Evolutionary conservation across 23 tunicate genomes (phyloP), one percentile per base, ranked within the genome.

Genomic region (Ascidia mentula): DNA sequence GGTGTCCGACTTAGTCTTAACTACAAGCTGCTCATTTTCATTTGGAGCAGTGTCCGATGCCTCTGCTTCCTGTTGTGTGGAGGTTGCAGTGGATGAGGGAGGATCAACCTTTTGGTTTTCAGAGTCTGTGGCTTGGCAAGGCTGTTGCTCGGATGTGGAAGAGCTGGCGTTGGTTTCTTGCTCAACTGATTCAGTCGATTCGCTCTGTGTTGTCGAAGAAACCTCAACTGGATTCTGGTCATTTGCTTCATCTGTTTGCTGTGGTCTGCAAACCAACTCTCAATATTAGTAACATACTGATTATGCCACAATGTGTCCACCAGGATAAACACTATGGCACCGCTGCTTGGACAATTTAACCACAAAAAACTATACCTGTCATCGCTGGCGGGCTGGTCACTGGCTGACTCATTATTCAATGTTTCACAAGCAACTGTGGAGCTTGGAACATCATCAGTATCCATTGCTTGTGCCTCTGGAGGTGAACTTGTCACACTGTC

Each of bases 61-160:
- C 69, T 73, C 79, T 34, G 45, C 72, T 33, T 72, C 22, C 28
- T 9, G 22, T 53, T 53, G 28, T 3, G 65, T 12, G 15, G 12
- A 12, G 15, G 15, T 53, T 53, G 65, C 22, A 53, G 65, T 20
- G 53, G 53, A 42, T 15, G 53, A 42, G 7, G 65, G 65, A 9
- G 65, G 65, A 28, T 1, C 13, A 3, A 20, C 65, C 4, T 53
- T 53, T 53, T 53, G 65, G 65, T 26, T 28, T 9, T 9, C 46
- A 38, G 40, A 6, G 46, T 77, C 42, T 36, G 73, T 77, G 24
- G 46, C 78, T 45, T 82, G 86, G 45, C 73, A 45, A 5, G 45
- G 4, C 24, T 53, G 65, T 1, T 53, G 28, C 22, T 53, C 65
- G 13, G 65, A 53, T 6, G 65, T 20, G 22, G 65, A 20, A 28